These are phyloP conservation scores for Thamnaconus septentrionalis DNA, from an alignment of 2,113 vertebrate genomes.

Conservation along the genomic window DNA sequence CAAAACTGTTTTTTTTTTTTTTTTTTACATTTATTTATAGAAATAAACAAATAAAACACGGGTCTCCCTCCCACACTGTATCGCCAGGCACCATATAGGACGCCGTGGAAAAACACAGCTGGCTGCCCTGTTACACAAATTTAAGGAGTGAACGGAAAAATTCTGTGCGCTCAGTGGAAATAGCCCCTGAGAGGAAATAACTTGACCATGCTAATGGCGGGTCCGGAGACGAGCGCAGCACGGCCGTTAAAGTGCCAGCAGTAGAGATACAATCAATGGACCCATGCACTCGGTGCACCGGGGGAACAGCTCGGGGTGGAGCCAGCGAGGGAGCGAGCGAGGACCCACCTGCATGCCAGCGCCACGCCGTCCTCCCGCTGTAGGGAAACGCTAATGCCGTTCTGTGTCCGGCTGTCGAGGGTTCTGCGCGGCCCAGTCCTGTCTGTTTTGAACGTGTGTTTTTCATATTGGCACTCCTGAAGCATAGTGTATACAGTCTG, in stretches of 20 bases:
- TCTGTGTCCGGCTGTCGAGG: no score
- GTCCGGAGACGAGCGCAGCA: conserved; percentile 71
- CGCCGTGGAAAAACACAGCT: conserved; percentile 67
- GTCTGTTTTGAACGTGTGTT: no score
- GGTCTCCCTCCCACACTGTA: not conserved
- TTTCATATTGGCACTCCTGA: no score
- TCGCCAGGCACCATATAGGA: not conserved
- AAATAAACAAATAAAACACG: conserved; percentile 24
- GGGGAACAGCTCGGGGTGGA: conserved; percentile 33
- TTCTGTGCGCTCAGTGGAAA: conserved; percentile 78
- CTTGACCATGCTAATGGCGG: conserved; percentile 74
- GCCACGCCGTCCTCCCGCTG: not conserved
- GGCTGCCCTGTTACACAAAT: conserved; percentile 70
- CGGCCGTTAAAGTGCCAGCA: conserved; percentile 74
- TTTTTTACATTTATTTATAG: no score
- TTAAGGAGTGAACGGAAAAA: conserved; percentile 79
- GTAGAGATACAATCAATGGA: conserved; percentile 80
- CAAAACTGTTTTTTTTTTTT: no score
- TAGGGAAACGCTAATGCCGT: no score
- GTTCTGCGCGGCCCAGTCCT: no score
- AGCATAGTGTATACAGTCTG: no score
- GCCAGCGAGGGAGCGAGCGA: conserved; percentile 20
- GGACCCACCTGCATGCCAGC: conserved; percentile 48
- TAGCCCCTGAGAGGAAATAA: conserved; percentile 81
- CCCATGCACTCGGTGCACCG: conserved; percentile 69